Conservation (phyloP, 1,140 invertebrate species). For the Brachionus calyciflorus region DNA sequence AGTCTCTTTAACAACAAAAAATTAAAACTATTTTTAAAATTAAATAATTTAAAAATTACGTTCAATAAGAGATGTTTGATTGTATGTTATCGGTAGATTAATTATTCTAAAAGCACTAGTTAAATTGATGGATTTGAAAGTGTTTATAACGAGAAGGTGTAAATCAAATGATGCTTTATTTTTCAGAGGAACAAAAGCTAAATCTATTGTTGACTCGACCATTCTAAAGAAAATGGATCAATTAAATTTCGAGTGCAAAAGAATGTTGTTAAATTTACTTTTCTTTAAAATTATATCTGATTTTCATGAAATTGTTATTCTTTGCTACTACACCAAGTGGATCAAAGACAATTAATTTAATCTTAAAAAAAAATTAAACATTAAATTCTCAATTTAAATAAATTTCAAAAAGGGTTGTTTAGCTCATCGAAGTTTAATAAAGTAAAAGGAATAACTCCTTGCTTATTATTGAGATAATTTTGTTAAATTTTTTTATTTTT, state of each 20-base stretch:
- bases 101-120: neutral
- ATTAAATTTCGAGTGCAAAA: no score
- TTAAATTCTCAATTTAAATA: neutral
- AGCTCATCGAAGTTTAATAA: no score
- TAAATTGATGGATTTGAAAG: neutral
- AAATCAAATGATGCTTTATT: neutral
- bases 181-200: neutral
- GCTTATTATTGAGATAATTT: no score
- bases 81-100: neutral
- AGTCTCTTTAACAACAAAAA: slow-evolving; percentile 1
- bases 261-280: no score
- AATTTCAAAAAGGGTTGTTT: neutral
- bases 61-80: neutral
- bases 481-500: no score
- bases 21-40: neutral
- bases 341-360: neutral
- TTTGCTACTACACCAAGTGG: neutral
- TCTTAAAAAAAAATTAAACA: neutral
- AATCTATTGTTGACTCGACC: neutral
- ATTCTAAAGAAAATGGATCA: no score
- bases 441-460: no score
- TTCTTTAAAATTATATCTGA: neutral
- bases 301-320: neutral
- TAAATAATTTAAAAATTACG: neutral
- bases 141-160: slow-evolving; percentile 9